Base-by-base conservation (phyloP, 2,113 vertebrate species). In the Macroglossus sobrinus region DNA sequence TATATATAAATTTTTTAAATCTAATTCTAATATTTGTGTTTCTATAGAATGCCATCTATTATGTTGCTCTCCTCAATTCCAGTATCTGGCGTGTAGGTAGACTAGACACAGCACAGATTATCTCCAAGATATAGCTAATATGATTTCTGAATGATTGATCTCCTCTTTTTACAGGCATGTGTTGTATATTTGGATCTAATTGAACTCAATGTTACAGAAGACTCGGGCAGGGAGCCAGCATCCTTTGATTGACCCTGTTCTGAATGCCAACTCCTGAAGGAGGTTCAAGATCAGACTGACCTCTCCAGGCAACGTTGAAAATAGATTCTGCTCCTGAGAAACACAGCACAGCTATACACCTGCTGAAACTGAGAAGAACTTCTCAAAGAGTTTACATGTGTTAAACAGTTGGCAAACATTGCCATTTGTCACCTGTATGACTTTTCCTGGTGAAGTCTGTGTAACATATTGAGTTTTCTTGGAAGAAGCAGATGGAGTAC, bases 161-260 rank as follows among this genome's bases (percentile, higher is more conserved):
- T 97, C 96, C 71, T 47, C 35, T 79, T 84, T 53, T 93, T 87
- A 43, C 61, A 85, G 92, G 50, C 84, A 78, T 91, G 47, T 96
- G 96, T 96, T 91, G 84, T 91, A n/a, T 90, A 91, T 91, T 93
- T 97, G 47, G 95, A 96, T 96, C 61, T 96, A 96, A 97, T 97
- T 94, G 94, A 97, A 84, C 68, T 63, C 93, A 96, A 86, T 86
- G 71, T 74, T 88, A 91, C 63, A 81, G 61, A 84, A 90, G 82
- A 80, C 76, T 94, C 84, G 88, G 92, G 97, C 92, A 38, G 33
- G 28, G 19, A 72, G 92, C 80, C 96, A 97, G n/a, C n/a, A 80
- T 74, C 30, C 88, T 63, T 84, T 64, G 61, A 81, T 0, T 97
- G 92, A 97, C 94, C 75, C 72, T 90, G 43, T 74, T 82, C 43